phyloP scores from a whole-genome alignment of 2,113 vertebrate genomes.

The Onychostoma macrolepis region DNA sequence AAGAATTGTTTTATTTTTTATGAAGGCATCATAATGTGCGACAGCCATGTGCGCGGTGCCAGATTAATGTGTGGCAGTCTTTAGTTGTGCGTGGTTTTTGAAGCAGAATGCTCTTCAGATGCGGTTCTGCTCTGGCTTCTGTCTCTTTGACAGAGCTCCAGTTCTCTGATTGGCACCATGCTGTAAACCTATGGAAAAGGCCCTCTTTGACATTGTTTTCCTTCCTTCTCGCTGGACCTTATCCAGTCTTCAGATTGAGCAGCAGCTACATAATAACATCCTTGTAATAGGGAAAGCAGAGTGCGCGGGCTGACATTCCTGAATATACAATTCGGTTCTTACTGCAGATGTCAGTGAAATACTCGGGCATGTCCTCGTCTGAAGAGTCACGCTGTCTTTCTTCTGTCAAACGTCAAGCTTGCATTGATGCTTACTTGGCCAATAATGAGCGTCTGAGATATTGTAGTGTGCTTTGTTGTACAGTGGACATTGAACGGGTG shows the following conservation, averaged over 20 bases:
- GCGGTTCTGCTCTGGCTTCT: neutral
- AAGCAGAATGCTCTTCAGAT: conserved; percentile 12
- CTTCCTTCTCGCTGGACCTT: conserved; percentile 55
- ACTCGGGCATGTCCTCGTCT: conserved; percentile 38
- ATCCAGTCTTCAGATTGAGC: conserved; percentile 57
- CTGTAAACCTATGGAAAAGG: conserved; percentile 61
- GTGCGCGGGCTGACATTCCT: conserved; percentile 64
- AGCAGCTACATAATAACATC: conserved; percentile 61
- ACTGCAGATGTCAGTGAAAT: conserved; percentile 57
- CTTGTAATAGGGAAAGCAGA: conserved; percentile 60
- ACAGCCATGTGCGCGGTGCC: neutral
- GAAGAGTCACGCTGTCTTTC: conserved; percentile 40
- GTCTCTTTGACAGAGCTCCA: conserved; percentile 23
- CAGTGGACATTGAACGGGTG: neutral
- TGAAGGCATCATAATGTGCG: neutral
- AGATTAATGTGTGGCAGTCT: neutral
- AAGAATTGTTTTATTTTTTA: neutral
- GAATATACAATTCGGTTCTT: conserved; percentile 63
- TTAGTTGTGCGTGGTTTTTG: neutral
- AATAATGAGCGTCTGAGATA: conserved; percentile 30
- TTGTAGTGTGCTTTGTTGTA: neutral
- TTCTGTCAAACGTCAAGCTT: conserved; percentile 46
- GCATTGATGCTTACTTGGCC: conserved; percentile 11
- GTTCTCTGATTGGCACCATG: conserved; percentile 34
- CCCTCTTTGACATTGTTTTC: conserved; percentile 63